Base-by-base conservation (phyloP, 1,140 invertebrate genomes). In the Linepithema humile region DNA sequence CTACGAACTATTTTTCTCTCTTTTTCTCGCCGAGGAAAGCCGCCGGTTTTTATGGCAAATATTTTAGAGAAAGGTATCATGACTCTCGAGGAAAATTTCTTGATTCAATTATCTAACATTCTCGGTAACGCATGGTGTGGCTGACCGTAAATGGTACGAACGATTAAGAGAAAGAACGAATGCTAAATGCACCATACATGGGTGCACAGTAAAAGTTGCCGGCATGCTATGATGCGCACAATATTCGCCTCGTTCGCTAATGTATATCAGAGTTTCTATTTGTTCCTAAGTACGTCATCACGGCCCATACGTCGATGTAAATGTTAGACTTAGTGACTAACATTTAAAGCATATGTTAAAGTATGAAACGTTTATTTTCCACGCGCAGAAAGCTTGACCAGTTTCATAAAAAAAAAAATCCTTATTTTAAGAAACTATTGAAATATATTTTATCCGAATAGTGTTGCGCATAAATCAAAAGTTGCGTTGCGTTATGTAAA, bases 241-340 rank as follows among this genome's bases (percentile, higher is more conserved):
- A 69, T 80, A 55, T 70, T 12, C 35, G 9, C 29, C 15, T 65
- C 59, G 20, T 20, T 23, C 12, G 35, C 12, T 57, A 80, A 80
- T 70, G 10, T 78, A 43, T 78, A 80, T 80, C 48, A 38, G 48
- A 80, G 75, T 80, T 80, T 80, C 75, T 80, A 80, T 80, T 80
- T 70, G 23, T 69, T 69, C 35, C 17, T 0, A 69, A 29, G 23
- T 43, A 53, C 35, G 23, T 70, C 57, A 48, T 45, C 35, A 62
- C 23, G 38, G 17, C 4, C n/a, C 26, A 15, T 15, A 12, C 20
- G 38, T 3, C 15, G 35, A 78, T 53, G 3, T 48, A 29, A 35
- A 62, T 35, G 59, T 64, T 45, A 3, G 32, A n/a, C n/a, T n/a
- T n/a, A n/a, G n/a, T n/a, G n/a, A n/a, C n/a, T n/a, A n/a, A n/a